These are phyloP conservation scores for Felis chaus DNA, from an alignment of 2,113 vertebrate species.

Conservation along the genomic window DNA sequence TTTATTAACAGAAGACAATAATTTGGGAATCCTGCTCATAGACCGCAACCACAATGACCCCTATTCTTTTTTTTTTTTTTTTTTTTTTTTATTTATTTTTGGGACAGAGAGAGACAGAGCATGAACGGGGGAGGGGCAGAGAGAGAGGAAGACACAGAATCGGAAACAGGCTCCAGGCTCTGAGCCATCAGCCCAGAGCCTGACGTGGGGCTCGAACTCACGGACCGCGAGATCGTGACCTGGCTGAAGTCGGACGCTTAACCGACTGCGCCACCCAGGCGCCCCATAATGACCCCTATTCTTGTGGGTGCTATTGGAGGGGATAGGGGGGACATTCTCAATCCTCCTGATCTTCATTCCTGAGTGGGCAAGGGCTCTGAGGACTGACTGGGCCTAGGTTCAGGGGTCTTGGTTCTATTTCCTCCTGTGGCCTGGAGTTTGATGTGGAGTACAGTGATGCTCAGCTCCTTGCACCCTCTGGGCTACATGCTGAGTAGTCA, in stretches of 20 bases:
- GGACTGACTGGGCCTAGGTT: neutral
- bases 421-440: neutral
- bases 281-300: neutral
- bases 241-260: too few species aligned
- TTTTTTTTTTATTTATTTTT: too few species aligned
- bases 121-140: too few species aligned
- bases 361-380: neutral
- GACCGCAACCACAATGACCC: neutral
- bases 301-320: neutral
- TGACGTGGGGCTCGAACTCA: too few species aligned
- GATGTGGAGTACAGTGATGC: neutral
- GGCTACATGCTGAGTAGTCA: neutral
- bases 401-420: neutral
- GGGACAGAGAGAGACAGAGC: too few species aligned
- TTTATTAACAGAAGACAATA: neutral
- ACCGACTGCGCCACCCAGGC: too few species aligned
- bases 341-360: neutral
- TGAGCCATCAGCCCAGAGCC: too few species aligned
- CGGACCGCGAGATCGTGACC: too few species aligned
- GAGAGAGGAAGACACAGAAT: too few species aligned
- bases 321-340: neutral
- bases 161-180: too few species aligned
- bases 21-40: neutral
- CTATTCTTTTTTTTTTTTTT: too few species aligned
- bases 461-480: neutral